Conservation (phyloP, 2,888 invertebrate species). For the Hanleya hanleyi region DNA sequence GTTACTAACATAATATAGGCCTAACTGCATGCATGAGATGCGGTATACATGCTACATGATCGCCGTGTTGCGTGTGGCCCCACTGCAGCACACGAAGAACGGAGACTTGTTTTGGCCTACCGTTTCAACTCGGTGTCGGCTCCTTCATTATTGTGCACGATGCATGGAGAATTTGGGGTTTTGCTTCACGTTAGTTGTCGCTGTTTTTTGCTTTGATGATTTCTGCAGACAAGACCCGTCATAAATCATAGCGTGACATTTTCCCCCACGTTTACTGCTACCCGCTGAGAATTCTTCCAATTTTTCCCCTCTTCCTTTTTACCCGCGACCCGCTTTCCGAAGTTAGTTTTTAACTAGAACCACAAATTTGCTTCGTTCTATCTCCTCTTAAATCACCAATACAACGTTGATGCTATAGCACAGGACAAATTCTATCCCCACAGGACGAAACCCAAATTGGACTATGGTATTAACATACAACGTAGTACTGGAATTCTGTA, state of each 20-base stretch:
- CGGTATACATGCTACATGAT: neutral
- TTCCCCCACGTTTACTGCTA: neutral
- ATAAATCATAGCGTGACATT: conserved; percentile 8
- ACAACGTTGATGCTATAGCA: too few relatives aligned
- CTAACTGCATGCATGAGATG: conserved; percentile 1
- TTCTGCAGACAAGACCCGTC: neutral
- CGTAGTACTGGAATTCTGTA: too few relatives aligned
- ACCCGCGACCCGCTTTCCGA: neutral
- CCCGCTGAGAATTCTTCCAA: neutral
- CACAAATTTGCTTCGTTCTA: too few relatives aligned
- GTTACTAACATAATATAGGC: neutral
- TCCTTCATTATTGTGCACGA: conserved; percentile 1
- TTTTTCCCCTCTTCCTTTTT: neutral
- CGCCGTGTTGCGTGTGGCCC: neutral
- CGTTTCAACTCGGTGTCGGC: neutral
- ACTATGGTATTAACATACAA: too few relatives aligned
- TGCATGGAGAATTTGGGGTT: neutral
- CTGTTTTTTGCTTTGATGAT: neutral
- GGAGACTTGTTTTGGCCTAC: neutral
- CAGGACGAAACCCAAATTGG: too few relatives aligned
- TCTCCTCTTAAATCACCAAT: too few relatives aligned
- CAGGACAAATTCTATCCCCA: too few relatives aligned
- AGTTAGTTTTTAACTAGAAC: too few relatives aligned
- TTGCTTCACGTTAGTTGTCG: conserved; percentile 1
- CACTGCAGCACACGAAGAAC: neutral